Base-by-base conservation (phyloP, 1,140 invertebrate genomes). In the Euura lappo region DNA sequence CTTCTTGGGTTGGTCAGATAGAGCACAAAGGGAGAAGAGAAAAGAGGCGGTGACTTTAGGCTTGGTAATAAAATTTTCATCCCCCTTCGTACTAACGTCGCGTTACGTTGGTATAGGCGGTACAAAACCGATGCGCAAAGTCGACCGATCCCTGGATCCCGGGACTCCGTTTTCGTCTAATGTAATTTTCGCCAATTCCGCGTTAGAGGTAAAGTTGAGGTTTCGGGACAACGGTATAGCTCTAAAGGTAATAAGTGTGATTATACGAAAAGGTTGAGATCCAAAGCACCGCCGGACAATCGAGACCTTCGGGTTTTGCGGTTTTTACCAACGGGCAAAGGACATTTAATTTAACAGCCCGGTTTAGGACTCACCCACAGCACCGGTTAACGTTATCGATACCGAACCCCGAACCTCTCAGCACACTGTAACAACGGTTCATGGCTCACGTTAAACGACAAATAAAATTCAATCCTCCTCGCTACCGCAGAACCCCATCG, bases 341-440 rank as follows among this genome's bases (percentile, higher is more conserved):
- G 71, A 72, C 71, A 75, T 75, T 75, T 76, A 78, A 77, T 71
- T 78, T 77, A 77, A 77, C 74, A 74, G 73, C 71, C 68, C 10
- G 66, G 13, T 10, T 68, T 10, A 68, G 66, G 10, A 8, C 66
- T 11, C 7, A 68, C 8, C 66, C 13, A 68, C 28, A 7, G 45
- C 43, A 10, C 42, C 72, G 74, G 71, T 78, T 77, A 77, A 78
- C 78, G 71, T 69, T 71, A 75, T 79, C 64, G 72, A 80, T 77
- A 74, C 66, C 28, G 45, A 42, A 6, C 5, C 10, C 28, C 28
- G 28, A 28, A 28, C 28, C 28, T 1, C 28, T 28, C 28, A 28
- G 28, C 28, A 28, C 28, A 28, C 28, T 28, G 28, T 28, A 28
- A 28, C 28, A 28, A 28, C 28, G 28, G 28, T 28, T 28, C 28